phyloP scores from a whole-genome alignment of 1,140 invertebrate species.

The Anoplophora glabripennis region DNA sequence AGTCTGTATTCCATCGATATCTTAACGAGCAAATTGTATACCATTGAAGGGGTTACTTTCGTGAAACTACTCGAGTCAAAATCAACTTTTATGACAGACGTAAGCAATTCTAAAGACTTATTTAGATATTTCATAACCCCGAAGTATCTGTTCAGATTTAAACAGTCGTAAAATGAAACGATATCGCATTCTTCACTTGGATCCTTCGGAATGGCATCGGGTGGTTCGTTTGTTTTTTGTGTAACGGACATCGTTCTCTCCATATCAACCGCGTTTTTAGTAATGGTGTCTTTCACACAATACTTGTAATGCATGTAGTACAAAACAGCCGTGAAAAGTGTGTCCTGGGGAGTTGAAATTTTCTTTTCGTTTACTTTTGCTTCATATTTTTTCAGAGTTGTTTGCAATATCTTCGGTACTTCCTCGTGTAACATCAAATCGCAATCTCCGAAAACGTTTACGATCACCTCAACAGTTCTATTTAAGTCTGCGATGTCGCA shows the following conservation, averaged over 20 bases:
- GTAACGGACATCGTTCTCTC: neutral
- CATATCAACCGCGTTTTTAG: slow-evolving; percentile 17
- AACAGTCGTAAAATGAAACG: slow-evolving; percentile 15
- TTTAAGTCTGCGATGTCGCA: neutral
- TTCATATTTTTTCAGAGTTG: slow-evolving; percentile 3
- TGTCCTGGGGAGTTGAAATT: neutral
- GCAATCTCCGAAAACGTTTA: slow-evolving; percentile 13
- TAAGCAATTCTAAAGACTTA: neutral
- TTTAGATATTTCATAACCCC: slow-evolving; percentile 7
- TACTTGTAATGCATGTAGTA: slow-evolving; percentile 9
- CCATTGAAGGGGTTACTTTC: neutral
- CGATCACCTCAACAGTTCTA: slow-evolving; percentile 9
- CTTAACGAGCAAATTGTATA: slow-evolving; percentile 3
- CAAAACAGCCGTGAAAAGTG: slow-evolving; percentile 5
- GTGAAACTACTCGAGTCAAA: neutral
- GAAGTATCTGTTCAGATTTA: neutral
- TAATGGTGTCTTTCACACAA: neutral
- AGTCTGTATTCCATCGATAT: slow-evolving; percentile 12
- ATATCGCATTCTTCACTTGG: slow-evolving; percentile 14
- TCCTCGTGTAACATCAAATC: slow-evolving; percentile 10
- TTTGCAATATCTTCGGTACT: neutral
- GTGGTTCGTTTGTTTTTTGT: neutral
- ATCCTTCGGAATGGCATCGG: slow-evolving; percentile 1
- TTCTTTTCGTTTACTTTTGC: neutral
- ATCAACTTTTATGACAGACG: neutral